Evolutionary conservation across 2,888 invertebrate species (phyloP).

Genomic region (Andrena haemorrhoa): DNA sequence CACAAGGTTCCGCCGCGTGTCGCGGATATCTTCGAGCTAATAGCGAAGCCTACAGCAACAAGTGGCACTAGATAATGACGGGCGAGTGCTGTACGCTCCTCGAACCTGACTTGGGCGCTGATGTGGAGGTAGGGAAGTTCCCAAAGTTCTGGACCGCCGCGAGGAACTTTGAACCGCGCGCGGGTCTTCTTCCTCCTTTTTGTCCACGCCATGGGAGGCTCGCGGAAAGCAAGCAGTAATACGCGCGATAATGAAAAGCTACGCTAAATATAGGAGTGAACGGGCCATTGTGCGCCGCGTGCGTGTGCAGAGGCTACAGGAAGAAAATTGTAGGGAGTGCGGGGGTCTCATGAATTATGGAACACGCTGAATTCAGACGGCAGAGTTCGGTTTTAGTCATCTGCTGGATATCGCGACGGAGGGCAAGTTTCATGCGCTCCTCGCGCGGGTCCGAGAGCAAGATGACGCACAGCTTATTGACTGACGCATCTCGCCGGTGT

Average conservation of each 20-base stretch:
- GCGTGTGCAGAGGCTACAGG: slow-evolving; percentile 29
- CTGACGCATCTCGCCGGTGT: slow-evolving; percentile 26
- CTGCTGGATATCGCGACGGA: not conserved
- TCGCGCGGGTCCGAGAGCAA: not conserved
- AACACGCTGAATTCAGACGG: slow-evolving; percentile 42
- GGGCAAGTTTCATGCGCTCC: slow-evolving; percentile 15
- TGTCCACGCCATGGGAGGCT: too few relatives aligned
- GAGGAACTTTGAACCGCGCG: too few relatives aligned
- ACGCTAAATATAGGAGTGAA: slow-evolving; percentile 80
- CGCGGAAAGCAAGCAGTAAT: too few relatives aligned
- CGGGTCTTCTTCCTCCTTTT: too few relatives aligned
- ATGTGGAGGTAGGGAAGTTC: slow-evolving; percentile 17
- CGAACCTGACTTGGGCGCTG: slow-evolving; percentile 1
- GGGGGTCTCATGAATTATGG: slow-evolving; percentile 44
- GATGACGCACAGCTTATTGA: slow-evolving; percentile 45
- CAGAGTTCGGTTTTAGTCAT: slow-evolving; percentile 27
- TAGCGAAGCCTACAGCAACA: slow-evolving; percentile 59
- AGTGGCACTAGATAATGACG: slow-evolving; percentile 60
- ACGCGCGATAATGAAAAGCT: slow-evolving; percentile 68
- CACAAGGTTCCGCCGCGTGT: not conserved
- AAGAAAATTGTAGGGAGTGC: not conserved
- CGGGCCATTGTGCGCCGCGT: slow-evolving; percentile 60
- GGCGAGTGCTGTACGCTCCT: not conserved
- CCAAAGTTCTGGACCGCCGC: too few relatives aligned
- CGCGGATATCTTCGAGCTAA: slow-evolving; percentile 32